Conservation (phyloP, 1,140 invertebrate species). For the Aphelenchoides fujianensis region DNA sequence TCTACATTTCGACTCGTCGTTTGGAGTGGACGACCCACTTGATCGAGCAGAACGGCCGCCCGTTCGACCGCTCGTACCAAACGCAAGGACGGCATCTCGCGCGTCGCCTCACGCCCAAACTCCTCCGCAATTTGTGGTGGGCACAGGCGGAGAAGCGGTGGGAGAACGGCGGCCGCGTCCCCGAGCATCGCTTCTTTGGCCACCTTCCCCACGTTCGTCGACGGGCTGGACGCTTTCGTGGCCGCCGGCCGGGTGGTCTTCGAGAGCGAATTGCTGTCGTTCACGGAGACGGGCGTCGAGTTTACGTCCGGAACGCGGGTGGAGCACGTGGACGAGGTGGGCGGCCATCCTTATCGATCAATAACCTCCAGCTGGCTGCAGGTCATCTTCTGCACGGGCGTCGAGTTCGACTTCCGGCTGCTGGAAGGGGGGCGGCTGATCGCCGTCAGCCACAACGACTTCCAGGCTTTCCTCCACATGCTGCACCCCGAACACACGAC, state of each 20-base stretch:
- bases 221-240: conserved; percentile 1
- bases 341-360: not conserved
- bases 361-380: not conserved
- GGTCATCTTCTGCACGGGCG: conserved; percentile 29
- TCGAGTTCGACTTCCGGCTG: conserved; percentile 18
- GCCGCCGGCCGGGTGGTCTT: not conserved
- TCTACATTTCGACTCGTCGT: conserved; percentile 4
- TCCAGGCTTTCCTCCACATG: conserved; percentile 24
- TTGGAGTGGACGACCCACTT: not conserved
- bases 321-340: conserved; percentile 7
- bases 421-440: conserved; percentile 23
- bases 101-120: conserved; percentile 1
- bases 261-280: conserved; percentile 15
- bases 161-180: not conserved
- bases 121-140: not conserved
- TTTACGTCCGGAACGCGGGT: conserved; percentile 1
- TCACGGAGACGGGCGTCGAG: conserved; percentile 9
- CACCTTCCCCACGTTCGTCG: conserved; percentile 4
- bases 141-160: not conserved
- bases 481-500: conserved; percentile 3
- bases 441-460: conserved; percentile 15
- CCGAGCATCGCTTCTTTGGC: conserved; percentile 5
- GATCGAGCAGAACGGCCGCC: not conserved
- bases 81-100: not conserved
- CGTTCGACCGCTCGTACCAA: not conserved